Base-by-base conservation (phyloP, 64 coral and sea anemone genomes). In the Pocillopora verrucosa region DNA sequence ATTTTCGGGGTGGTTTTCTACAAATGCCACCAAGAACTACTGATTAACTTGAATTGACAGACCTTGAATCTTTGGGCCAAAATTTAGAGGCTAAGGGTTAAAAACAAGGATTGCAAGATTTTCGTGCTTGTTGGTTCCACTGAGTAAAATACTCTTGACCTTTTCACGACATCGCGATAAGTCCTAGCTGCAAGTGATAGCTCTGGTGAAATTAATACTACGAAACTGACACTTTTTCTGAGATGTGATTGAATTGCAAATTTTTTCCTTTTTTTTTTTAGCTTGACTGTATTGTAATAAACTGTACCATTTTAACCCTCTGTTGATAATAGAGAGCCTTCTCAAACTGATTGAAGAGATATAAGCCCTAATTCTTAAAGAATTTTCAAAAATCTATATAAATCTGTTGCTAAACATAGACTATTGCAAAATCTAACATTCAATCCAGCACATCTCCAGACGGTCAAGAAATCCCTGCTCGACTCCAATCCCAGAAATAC, bases 51-150 rank as follows among this genome's bases (percentile, higher is more conserved):
- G 12, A 85, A 20, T 12, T n/a, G 11, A 26, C 65, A 24, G 13
- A 36, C 70, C 38, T 56, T 26, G 37, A 13, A 38, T 17, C 35
- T 17, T 37, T 22, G 16, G 60, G 16, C 57, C 14, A 30, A 85
- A 85, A 56, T 72, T 68, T 22, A 72, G 35, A 25, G 19, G 64
- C 19, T 5, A 72, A 16, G 15, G 9, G 36, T 51, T 72, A 22
- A 70, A 85, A 72, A 57, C 17, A 13, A 24, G 56, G 64, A 56
- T 56, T 14, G 10, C 25, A 22, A 56, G 57, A 45, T 36, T 85
- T 85, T 41, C 82, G 82, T 85, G 82, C 36, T 22, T 85, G 69
- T 13, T 65, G 36, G 82, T 57, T 56, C 67, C 68, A 72, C 36
- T 24, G 67, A 1, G 20, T 11, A 5, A 11, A 19, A 20, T 20